Percentiles rank a stretch among this genome's conserved stretches.
phyloP scores from a whole-genome alignment of 2,113 vertebrate species.

The Pycnonotus jocosus region DNA sequence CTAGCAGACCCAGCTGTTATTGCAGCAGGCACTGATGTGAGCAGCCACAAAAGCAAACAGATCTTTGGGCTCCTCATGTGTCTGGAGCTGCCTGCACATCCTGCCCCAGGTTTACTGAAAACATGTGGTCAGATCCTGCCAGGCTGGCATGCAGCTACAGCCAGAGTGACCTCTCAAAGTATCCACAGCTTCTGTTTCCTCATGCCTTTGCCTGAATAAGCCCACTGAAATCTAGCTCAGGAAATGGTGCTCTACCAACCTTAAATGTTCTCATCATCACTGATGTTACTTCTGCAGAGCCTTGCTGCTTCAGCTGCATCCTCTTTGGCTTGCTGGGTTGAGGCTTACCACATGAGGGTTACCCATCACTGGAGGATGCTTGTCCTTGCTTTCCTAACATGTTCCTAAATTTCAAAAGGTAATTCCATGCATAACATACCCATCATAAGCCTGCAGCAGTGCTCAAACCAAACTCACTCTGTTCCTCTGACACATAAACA shows the following conservation, averaged over 20 bases:
- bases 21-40: constrained; percentile 16
- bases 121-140: neutral
- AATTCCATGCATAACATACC: neutral
- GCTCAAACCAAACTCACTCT: neutral
- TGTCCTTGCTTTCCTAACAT: neutral
- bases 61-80: neutral
- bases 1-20: neutral
- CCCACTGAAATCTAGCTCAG: neutral
- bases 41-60: constrained; percentile 33
- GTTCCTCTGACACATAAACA: neutral
- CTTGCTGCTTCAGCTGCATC: neutral
- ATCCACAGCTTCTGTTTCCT: neutral
- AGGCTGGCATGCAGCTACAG: neutral
- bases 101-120: constrained; percentile 10
- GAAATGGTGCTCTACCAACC: neutral
- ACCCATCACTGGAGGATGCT: neutral
- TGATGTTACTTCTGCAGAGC: neutral
- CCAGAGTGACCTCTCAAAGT: neutral
- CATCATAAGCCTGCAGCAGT: neutral
- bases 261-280: neutral
- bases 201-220: neutral
- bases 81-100: constrained; percentile 1
- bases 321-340: neutral
- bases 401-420: neutral
- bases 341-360: neutral